Evolutionary conservation across 2,888 invertebrate species (phyloP).

Genomic region (Cinara cedri): DNA sequence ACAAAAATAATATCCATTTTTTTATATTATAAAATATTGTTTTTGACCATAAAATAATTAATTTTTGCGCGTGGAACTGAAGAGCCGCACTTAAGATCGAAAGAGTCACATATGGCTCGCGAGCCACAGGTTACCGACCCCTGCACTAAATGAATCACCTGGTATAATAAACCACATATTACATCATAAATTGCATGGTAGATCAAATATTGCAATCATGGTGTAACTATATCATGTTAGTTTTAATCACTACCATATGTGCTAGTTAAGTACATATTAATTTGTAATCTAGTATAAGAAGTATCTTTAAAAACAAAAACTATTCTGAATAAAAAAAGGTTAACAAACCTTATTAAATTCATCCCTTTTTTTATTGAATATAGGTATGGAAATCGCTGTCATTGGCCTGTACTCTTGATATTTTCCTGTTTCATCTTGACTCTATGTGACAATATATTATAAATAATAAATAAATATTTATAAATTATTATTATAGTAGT

Average conservation of each 20-base stretch:
- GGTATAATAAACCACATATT: neutral
- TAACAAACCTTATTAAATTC: constrained; percentile 59
- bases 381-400: constrained; percentile 91
- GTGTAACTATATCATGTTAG: no score
- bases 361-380: constrained; percentile 75
- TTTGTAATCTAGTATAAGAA: neutral
- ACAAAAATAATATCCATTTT: no score
- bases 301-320: neutral
- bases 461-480: neutral
- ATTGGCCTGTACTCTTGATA: constrained; percentile 71
- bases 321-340: neutral
- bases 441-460: neutral
- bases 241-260: no score
- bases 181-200: neutral
- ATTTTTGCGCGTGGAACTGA: no score
- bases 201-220: no score
- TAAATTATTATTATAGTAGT: neutral
- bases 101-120: no score
- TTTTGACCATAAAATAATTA: no score
- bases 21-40: no score
- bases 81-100: no score
- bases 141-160: no score
- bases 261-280: neutral
- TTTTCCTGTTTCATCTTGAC: constrained; percentile 9
- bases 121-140: no score